phyloP scores from a whole-genome alignment of 1,140 invertebrate genomes.

The Galleria mellonella region DNA sequence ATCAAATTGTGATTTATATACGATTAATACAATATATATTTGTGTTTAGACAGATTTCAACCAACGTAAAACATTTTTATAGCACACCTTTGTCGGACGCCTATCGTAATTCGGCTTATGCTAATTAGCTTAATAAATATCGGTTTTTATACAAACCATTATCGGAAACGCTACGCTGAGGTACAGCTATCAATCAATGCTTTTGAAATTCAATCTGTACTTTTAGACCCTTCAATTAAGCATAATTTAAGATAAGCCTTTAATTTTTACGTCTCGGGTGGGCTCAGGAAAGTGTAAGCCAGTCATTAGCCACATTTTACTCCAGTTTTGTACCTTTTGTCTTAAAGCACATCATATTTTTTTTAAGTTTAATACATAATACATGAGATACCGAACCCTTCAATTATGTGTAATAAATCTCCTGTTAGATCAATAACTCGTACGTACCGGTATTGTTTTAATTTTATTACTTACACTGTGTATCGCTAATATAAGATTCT shows the following conservation, averaged over 20 bases:
- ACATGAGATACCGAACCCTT: constrained; percentile 51
- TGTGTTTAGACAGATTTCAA: neutral
- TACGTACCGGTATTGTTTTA: constrained; percentile 38
- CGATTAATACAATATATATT: too few relatives aligned
- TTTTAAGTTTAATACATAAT: constrained; percentile 58
- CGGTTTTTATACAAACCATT: constrained; percentile 29
- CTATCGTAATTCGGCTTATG: constrained; percentile 18
- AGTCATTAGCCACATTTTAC: constrained; percentile 58
- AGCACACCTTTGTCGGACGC: constrained; percentile 2
- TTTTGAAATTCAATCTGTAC: constrained; percentile 68
- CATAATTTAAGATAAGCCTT: constrained; percentile 72
- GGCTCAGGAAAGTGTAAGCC: constrained; percentile 56
- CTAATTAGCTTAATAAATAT: constrained; percentile 39
- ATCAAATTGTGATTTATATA: too few relatives aligned
- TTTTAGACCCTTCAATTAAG: constrained; percentile 70
- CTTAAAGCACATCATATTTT: constrained; percentile 59
- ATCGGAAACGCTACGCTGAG: constrained; percentile 34
- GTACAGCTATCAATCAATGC: constrained; percentile 59
- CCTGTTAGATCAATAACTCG: constrained; percentile 56
- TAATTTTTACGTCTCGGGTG: constrained; percentile 69
- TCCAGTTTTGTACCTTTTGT: constrained; percentile 56
- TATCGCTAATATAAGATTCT: too few relatives aligned
- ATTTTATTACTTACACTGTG: too few relatives aligned
- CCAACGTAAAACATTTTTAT: constrained; percentile 4
- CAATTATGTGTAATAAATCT: constrained; percentile 71